A percentile compares a stretch with the other conserved stretches of the same genome.
Evolutionary conservation across 1,140 invertebrate genomes (phyloP).

Genomic region (Muscidifurax raptorellus): DNA sequence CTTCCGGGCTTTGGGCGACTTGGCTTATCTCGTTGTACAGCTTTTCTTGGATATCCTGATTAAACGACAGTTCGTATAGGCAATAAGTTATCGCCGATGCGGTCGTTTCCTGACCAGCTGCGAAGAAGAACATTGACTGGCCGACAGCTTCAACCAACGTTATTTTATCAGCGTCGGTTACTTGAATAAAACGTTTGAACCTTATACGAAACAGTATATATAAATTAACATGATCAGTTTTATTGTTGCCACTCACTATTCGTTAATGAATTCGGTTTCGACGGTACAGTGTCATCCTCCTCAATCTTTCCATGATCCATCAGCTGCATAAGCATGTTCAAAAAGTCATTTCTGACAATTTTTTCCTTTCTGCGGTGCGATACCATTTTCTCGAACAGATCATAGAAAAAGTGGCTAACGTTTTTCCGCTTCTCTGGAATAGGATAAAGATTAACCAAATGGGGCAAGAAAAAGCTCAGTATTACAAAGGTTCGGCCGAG

Average conservation of each 20-base stretch:
- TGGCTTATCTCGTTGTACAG: conserved; percentile 77
- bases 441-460: background rate
- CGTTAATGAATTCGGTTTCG: background rate
- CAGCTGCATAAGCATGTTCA: conserved; percentile 12
- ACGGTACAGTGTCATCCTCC: background rate
- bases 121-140: conserved; percentile 69
- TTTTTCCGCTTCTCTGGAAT: background rate
- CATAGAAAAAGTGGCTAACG: background rate
- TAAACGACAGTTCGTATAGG: conserved; percentile 68
- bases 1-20: conserved; percentile 55
- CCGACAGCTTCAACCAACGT: conserved; percentile 39
- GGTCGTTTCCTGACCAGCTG: conserved; percentile 77
- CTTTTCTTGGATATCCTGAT: conserved; percentile 65
- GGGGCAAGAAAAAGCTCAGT: background rate
- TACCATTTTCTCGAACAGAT: background rate
- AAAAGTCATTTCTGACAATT: conserved; percentile 10
- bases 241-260: too few species aligned
- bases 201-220: background rate
- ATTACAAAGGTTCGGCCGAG: background rate
- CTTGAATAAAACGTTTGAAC: too few species aligned
- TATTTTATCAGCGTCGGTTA: background rate
- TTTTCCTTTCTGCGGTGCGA: background rate
- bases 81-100: conserved; percentile 70
- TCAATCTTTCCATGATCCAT: conserved; percentile 44
- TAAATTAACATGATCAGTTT: background rate